A percentile compares a stretch with the other conserved stretches of the same genome.
Conservation (phyloP, 2,888 invertebrate species). For the Microdon myrmicae region DNA sequence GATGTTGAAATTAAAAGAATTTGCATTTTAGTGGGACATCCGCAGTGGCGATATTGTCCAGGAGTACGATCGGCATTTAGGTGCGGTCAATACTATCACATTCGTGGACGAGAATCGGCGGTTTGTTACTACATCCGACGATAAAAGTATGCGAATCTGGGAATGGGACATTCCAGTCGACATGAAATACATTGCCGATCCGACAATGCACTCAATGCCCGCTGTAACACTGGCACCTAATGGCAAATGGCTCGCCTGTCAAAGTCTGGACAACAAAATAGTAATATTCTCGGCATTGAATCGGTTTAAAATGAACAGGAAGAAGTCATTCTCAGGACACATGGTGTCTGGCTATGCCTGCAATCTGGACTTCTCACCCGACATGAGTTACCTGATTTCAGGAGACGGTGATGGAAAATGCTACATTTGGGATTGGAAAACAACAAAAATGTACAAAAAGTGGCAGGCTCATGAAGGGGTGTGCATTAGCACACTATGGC, state of each 20-base stretch:
- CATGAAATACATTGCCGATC: slow-evolving; percentile 99
- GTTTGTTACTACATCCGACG: slow-evolving; percentile 98
- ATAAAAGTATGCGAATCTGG: slow-evolving; percentile 98
- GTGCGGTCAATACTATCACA: slow-evolving; percentile 98
- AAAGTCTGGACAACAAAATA: slow-evolving; percentile 99
- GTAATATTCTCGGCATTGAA: slow-evolving; percentile 97
- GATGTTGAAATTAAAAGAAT: background rate
- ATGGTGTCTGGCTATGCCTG: slow-evolving; percentile 99
- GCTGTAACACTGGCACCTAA: slow-evolving; percentile 95
- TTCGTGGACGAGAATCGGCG: slow-evolving; percentile 98
- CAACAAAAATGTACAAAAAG: slow-evolving; percentile 96
- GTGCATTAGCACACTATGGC: slow-evolving; percentile 95
- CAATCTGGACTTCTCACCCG: slow-evolving; percentile 95
- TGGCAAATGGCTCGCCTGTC: slow-evolving; percentile 99
- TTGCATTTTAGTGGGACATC: slow-evolving; percentile 84
- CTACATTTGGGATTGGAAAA: slow-evolving; percentile 99
- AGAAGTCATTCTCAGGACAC: slow-evolving; percentile 97
- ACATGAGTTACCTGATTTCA: slow-evolving; percentile 97
- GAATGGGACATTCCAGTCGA: slow-evolving; percentile 99
- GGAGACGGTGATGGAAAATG: slow-evolving; percentile 99
- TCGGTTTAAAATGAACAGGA: slow-evolving; percentile 96
- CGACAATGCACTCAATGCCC: slow-evolving; percentile 99
- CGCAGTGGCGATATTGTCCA: slow-evolving; percentile 95
- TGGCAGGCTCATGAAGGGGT: slow-evolving; percentile 99
- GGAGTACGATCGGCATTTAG: slow-evolving; percentile 98